Evolutionary conservation across 1,140 invertebrate species (phyloP).

Genomic region (Coenobita brevimanus): DNA sequence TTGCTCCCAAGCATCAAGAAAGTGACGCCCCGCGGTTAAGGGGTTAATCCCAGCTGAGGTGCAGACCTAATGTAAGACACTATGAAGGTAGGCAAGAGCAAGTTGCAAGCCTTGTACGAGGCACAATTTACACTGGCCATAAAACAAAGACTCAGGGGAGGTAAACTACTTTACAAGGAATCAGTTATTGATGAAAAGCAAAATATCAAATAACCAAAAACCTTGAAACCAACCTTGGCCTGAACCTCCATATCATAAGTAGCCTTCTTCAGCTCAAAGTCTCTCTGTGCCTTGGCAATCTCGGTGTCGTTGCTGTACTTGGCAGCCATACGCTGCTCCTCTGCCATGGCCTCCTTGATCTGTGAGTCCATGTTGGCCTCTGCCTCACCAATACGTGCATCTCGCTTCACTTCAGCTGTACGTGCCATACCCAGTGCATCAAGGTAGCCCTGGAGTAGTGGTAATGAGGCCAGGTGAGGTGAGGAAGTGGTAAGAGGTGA

Average conservation of each 20-base stretch:
- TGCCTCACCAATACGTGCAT: constrained; percentile 96
- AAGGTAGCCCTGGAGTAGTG: constrained; percentile 84
- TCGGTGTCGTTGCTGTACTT: constrained; percentile 95
- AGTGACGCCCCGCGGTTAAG: too few species aligned
- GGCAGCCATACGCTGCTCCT: constrained; percentile 94
- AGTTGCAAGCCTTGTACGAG: too few species aligned
- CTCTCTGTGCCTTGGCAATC: constrained; percentile 95
- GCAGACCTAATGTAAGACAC: too few species aligned
- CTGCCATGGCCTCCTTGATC: constrained; percentile 95
- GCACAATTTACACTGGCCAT: too few species aligned
- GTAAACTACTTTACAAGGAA: too few species aligned
- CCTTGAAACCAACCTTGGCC: constrained; percentile 82
- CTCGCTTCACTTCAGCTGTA: constrained; percentile 96
- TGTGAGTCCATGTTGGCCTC: constrained; percentile 90
- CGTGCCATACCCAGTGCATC: constrained; percentile 96
- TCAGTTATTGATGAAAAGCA: too few species aligned
- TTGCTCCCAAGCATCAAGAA: too few species aligned
- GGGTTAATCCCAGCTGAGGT: too few species aligned
- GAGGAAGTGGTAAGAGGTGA: not conserved
- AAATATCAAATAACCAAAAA: too few species aligned
- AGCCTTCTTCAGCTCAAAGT: constrained; percentile 98
- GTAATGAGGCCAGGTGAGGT: not conserved
- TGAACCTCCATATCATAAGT: constrained; percentile 97
- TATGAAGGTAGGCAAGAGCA: too few species aligned
- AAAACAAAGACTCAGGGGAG: too few species aligned